Percentiles rank a stretch among this genome's conserved stretches.
Evolutionary conservation across 2,888 invertebrate genomes (phyloP).

Genomic region (Drosophila infuscata): DNA sequence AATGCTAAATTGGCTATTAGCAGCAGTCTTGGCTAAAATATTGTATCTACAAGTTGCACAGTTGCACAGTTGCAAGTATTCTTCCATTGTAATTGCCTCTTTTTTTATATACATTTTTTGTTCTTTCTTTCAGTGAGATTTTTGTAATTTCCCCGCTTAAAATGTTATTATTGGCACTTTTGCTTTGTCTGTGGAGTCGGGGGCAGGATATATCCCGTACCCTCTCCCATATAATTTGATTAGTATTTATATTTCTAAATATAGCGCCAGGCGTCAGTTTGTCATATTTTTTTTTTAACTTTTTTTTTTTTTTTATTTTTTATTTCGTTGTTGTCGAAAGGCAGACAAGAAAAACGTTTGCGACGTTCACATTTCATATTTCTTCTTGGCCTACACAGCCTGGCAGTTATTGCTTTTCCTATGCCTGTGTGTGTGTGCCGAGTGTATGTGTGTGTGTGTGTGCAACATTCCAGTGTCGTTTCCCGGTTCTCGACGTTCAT

Average conservation of each 20-base stretch:
- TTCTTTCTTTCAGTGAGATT: constrained; percentile 15
- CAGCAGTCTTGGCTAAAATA: background rate
- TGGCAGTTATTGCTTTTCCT: constrained; percentile 75
- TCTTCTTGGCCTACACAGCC: constrained; percentile 69
- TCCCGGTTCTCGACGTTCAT: constrained; percentile 56
- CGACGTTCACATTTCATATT: constrained; percentile 71
- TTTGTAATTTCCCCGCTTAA: constrained; percentile 66
- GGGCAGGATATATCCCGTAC: constrained; percentile 55
- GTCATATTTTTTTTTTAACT: constrained; percentile 23
- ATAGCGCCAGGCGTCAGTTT: constrained; percentile 53
- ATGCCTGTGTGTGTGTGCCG: constrained; percentile 5
- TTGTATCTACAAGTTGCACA: background rate
- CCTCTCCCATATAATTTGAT: constrained; percentile 74
- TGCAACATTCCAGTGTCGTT: constrained; percentile 56
- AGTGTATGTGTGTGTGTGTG: constrained; percentile 32
- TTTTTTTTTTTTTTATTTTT: constrained; percentile 8
- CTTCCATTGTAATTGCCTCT: constrained; percentile 15
- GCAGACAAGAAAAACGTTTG: constrained; percentile 54
- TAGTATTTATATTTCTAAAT: constrained; percentile 73
- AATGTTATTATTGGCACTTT: constrained; percentile 75
- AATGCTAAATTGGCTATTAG: background rate
- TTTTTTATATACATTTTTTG: background rate
- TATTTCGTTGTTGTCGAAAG: constrained; percentile 11
- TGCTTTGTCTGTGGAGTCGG: constrained; percentile 57
- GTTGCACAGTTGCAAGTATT: background rate